These are phyloP conservation scores for Petrocephalus zakoni DNA, from an alignment of 2,113 vertebrate genomes.

Conservation along the genomic window DNA sequence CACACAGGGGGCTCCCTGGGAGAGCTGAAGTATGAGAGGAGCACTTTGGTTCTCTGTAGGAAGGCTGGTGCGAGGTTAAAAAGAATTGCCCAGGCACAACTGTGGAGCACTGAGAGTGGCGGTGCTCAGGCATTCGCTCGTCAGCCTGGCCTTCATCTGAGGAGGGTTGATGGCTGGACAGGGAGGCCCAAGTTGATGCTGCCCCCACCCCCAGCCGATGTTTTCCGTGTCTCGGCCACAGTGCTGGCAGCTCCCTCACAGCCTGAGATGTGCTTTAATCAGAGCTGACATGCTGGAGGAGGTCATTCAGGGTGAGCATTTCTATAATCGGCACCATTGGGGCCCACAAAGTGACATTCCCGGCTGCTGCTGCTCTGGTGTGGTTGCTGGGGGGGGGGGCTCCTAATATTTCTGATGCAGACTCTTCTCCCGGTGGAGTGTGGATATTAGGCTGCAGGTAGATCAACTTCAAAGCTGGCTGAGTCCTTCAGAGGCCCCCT, in stretches of 20 bases:
- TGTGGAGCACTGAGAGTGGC: neutral
- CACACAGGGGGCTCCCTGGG: too few relatives aligned
- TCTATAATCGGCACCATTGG: neutral
- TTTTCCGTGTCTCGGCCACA: neutral
- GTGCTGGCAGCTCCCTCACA: neutral
- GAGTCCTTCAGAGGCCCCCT: neutral
- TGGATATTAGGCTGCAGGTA: neutral
- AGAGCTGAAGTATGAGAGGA: too few relatives aligned
- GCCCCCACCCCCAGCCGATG: neutral
- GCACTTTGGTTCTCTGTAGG: too few relatives aligned
- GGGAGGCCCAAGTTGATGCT: neutral
- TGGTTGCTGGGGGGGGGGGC: neutral
- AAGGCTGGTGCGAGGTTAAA: neutral
- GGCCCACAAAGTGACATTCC: neutral
- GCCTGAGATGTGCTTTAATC: conserved; percentile 1
- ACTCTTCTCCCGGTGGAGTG: neutral
- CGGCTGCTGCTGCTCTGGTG: neutral
- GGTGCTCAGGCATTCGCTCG: neutral
- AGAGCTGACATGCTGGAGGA: neutral
- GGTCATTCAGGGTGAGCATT: neutral
- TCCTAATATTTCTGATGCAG: neutral
- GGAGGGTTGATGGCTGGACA: neutral
- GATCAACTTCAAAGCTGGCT: neutral
- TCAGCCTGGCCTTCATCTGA: neutral
- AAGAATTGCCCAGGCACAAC: neutral